Percentiles rank a stretch among this genome's conserved stretches.
Evolutionary conservation across 2,888 invertebrate species (phyloP).

Genomic region (Dynastes maya): DNA sequence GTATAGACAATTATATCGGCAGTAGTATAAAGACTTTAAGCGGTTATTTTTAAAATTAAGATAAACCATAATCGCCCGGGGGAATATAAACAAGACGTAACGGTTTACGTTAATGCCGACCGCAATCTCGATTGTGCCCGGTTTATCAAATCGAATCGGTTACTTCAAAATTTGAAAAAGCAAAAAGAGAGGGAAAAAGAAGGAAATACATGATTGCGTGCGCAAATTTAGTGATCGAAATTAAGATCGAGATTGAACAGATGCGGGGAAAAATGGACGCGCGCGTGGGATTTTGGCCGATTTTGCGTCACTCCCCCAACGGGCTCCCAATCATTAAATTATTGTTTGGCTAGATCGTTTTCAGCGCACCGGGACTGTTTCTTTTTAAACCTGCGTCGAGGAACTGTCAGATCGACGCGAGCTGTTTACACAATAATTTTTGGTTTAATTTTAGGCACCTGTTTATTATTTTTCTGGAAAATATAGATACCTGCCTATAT

Average conservation of each 20-base stretch:
- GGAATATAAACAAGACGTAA: slow-evolving; percentile 24
- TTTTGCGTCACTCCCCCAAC: slow-evolving; percentile 30
- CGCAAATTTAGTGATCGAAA: slow-evolving; percentile 16
- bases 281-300: slow-evolving; percentile 17
- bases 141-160: slow-evolving; percentile 27
- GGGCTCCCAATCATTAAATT: slow-evolving; percentile 25
- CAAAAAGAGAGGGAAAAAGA: background rate
- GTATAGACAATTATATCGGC: slow-evolving; percentile 31
- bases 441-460: slow-evolving; percentile 35
- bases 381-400: background rate
- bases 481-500: background rate
- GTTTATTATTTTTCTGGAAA: slow-evolving; percentile 38
- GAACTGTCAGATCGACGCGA: slow-evolving; percentile 18
- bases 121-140: slow-evolving; percentile 18
- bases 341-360: slow-evolving; percentile 38
- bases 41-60: slow-evolving; percentile 38
- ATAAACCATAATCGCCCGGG: slow-evolving; percentile 23
- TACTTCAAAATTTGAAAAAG: background rate
- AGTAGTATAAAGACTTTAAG: slow-evolving; percentile 23
- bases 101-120: slow-evolving; percentile 12
- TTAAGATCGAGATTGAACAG: slow-evolving; percentile 34
- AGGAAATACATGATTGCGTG: background rate
- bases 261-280: background rate
- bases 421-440: slow-evolving; percentile 37
- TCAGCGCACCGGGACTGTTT: slow-evolving; percentile 9